A percentile compares a stretch with the other conserved stretches of the same genome.
phyloP scores from a whole-genome alignment of 1,140 invertebrate genomes.

The Hyles vespertilio region DNA sequence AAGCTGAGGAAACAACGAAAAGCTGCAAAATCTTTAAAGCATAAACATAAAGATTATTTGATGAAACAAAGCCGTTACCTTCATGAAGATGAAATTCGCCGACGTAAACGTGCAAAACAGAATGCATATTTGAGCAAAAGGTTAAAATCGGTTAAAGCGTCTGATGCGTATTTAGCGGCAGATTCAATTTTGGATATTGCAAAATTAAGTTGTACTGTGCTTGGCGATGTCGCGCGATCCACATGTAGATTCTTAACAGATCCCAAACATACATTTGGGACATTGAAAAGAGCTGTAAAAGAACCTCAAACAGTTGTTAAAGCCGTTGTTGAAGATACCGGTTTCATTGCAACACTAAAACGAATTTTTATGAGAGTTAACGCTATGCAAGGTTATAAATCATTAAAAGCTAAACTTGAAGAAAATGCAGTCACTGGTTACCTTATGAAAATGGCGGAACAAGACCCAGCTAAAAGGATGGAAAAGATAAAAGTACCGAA shows the following conservation, averaged over 20 bases:
- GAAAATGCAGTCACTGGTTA: conserved; percentile 23
- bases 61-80: conserved; percentile 8
- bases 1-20: conserved; percentile 13
- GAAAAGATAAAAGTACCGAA: conserved; percentile 11
- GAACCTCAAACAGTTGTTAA: conserved; percentile 17
- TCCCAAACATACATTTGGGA: conserved; percentile 22
- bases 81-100: conserved; percentile 9
- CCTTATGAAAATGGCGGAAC: conserved; percentile 27
- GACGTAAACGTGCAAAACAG: conserved; percentile 4
- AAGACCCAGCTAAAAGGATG: conserved; percentile 26
- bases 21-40: conserved; percentile 18
- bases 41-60: conserved; percentile 14
- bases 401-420: conserved; percentile 22
- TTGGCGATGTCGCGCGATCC: conserved; percentile 15
- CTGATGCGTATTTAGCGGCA: conserved; percentile 21
- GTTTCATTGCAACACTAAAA: conserved; percentile 14
- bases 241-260: conserved; percentile 19
- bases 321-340: conserved; percentile 14
- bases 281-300: conserved; percentile 14
- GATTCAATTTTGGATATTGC: conserved; percentile 33
- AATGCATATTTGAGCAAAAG: conserved; percentile 6
- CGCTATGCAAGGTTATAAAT: conserved; percentile 19
- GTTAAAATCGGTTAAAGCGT: conserved; percentile 2
- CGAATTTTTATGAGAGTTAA: conserved; percentile 19
- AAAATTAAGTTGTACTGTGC: conserved; percentile 25